Percentiles rank a stretch among this genome's conserved stretches.
phyloP scores from a whole-genome alignment of 2,113 vertebrate species.

The Ptyas mucosa region DNA sequence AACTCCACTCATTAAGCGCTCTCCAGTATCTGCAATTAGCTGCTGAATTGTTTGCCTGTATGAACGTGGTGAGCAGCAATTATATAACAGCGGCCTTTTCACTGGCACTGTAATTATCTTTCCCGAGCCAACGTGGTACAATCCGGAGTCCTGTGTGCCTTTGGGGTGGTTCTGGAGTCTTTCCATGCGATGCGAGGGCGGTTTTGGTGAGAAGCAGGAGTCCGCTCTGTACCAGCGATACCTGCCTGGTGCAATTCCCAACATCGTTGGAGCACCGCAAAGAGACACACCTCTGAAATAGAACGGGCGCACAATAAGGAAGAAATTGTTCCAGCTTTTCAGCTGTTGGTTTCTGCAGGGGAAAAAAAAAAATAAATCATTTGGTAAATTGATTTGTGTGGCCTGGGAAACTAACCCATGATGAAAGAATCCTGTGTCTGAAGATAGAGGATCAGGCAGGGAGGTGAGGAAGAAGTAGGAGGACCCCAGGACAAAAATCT shows the following conservation, averaged over 20 bases:
- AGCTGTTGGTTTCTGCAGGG: not conserved
- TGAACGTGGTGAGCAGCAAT: constrained; percentile 10
- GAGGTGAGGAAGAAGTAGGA: not conserved
- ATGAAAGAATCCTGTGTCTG: not conserved
- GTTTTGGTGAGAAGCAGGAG: not conserved
- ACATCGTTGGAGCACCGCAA: not conserved
- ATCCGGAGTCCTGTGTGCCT: not conserved
- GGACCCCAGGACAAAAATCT: not conserved
- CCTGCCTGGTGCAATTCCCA: not conserved
- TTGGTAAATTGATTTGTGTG: not conserved
- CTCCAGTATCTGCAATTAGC: constrained; percentile 27
- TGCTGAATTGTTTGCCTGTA: not conserved
- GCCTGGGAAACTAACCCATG: too few species aligned
- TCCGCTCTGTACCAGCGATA: not conserved
- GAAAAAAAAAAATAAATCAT: accelerated
- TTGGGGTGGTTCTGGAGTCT: not conserved
- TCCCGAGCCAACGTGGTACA: not conserved
- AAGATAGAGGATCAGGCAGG: not conserved
- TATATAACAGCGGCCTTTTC: constrained; percentile 27
- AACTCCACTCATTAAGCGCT: constrained; percentile 6
- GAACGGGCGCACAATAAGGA: not conserved
- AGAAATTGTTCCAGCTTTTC: not conserved
- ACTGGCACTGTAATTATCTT: constrained; percentile 21
- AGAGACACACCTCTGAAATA: not conserved
- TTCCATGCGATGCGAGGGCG: not conserved